Conservation (phyloP, 2,113 vertebrate genomes). For the Triplophysa dalaica region DNA sequence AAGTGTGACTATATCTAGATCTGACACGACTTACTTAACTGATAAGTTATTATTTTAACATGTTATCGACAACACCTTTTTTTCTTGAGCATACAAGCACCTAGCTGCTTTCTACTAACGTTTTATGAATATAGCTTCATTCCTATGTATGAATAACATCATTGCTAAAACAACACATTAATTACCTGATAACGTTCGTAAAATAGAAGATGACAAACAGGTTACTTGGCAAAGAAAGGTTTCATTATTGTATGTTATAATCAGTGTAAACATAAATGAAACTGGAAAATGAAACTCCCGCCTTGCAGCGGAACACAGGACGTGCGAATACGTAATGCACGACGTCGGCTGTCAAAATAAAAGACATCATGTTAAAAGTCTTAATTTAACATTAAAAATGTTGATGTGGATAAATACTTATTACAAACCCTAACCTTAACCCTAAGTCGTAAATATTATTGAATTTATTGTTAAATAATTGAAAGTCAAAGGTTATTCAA, state of each 20-base stretch:
- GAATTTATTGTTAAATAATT: too few species aligned
- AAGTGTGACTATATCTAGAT: too few species aligned
- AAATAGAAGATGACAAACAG: neutral
- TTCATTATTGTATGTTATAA: neutral
- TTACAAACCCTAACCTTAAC: too few species aligned
- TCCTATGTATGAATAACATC: neutral
- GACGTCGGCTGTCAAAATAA: constrained; percentile 9
- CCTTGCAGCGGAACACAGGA: neutral
- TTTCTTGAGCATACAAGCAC: neutral
- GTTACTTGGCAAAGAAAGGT: neutral
- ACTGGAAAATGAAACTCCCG: constrained; percentile 20
- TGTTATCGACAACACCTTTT: neutral
- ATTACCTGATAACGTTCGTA: neutral
- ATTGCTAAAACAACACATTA: neutral
- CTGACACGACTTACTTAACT: too few species aligned
- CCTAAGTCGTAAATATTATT: too few species aligned
- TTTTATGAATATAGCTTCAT: neutral
- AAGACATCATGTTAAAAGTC: neutral
- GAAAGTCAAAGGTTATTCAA: too few species aligned
- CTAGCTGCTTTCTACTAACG: too few species aligned
- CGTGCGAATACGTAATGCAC: neutral
- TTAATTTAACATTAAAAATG: too few species aligned
- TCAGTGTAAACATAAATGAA: constrained; percentile 1
- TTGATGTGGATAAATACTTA: too few species aligned
- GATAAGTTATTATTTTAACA: too few species aligned